These are phyloP conservation scores for Mionectes macconnelli DNA, from an alignment of 2,113 vertebrate genomes.

Conservation along the genomic window DNA sequence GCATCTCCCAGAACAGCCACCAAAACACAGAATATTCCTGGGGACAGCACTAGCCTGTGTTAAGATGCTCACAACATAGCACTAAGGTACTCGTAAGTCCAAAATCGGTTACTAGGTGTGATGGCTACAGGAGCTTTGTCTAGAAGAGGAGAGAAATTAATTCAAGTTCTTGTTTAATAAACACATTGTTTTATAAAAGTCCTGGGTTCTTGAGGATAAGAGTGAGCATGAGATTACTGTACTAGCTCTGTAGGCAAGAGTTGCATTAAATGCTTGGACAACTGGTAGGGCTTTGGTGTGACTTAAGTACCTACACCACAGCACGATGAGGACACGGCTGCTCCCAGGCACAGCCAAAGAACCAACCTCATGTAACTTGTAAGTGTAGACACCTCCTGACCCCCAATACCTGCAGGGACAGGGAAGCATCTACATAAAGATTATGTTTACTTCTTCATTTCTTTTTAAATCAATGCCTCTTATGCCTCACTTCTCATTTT, in stretches of 20 bases:
- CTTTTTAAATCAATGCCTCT: neutral
- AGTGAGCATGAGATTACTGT: neutral
- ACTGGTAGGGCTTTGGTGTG: neutral
- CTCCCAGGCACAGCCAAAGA: neutral
- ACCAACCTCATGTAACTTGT: neutral
- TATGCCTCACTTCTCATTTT: neutral
- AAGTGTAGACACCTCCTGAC: neutral
- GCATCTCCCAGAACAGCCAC: neutral
- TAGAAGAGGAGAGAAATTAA: neutral
- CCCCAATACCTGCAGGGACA: neutral
- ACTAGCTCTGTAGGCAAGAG: neutral
- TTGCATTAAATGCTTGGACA: neutral
- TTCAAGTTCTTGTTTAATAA: neutral
- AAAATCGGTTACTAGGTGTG: fast-evolving
- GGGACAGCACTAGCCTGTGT: neutral
- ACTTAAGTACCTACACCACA: neutral
- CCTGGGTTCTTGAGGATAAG: neutral
- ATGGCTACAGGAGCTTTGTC: neutral
- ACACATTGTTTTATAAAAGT: neutral
- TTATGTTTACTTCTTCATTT: neutral
- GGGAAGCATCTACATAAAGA: neutral
- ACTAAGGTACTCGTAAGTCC: neutral
- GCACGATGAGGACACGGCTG: neutral
- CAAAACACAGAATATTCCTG: neutral
- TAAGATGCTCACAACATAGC: neutral